These are phyloP conservation scores for Pachyuromys duprasi DNA, from an alignment of 2,797 vertebrate species.

Conservation along the genomic window DNA sequence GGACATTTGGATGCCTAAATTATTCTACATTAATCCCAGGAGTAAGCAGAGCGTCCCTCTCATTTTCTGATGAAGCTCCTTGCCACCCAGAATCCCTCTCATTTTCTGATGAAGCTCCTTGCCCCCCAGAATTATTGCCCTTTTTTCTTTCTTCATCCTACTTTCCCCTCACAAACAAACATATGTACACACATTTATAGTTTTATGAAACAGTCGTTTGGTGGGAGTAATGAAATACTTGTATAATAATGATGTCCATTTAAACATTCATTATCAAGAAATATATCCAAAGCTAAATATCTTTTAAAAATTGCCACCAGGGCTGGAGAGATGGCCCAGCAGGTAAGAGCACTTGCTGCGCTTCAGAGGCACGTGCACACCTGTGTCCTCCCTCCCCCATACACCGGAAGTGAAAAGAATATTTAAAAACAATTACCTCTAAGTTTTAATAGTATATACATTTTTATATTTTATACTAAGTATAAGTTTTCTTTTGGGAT, in stretches of 20 bases:
- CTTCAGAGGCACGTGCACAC: neutral
- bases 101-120: neutral
- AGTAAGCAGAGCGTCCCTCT: neutral
- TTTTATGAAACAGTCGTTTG: neutral
- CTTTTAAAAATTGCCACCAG: neutral
- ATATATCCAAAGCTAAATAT: neutral
- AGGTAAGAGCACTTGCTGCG: neutral
- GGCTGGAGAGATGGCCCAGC: neutral
- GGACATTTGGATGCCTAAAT: neutral
- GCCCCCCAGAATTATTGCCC: neutral
- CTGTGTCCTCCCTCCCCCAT: neutral
- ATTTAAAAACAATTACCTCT: neutral
- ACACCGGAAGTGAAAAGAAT: neutral
- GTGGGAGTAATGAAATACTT: neutral
- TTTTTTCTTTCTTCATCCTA: neutral
- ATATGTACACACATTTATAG: neutral
- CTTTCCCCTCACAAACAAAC: slow-evolving; percentile 31
- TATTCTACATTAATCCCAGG: neutral
- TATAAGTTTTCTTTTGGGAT: slow-evolving; percentile 3
- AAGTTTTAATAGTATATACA: neutral
- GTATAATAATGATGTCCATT: neutral
- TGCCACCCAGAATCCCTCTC: neutral
- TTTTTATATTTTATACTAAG: neutral
- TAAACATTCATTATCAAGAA: slow-evolving; percentile 48
- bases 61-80: neutral